phyloP scores from a whole-genome alignment of 2,113 vertebrate genomes.

The Chaetops frenatus region DNA sequence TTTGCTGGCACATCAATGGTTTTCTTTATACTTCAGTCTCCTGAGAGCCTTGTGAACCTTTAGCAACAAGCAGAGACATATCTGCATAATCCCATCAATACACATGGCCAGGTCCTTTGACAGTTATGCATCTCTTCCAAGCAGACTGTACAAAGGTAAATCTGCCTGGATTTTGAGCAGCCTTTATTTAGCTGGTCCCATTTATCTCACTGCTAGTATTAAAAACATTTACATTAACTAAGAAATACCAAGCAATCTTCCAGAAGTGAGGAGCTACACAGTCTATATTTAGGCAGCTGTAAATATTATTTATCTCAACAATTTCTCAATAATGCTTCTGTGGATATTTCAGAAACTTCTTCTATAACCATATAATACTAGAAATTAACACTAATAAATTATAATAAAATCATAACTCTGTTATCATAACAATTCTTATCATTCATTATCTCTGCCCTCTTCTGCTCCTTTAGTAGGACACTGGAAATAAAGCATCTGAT shows the following conservation, averaged over 20 bases:
- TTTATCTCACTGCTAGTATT: not conserved
- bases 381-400: not conserved
- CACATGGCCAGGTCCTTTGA: not conserved
- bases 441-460: not conserved
- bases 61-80: not conserved
- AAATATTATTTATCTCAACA: not conserved
- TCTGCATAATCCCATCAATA: not conserved
- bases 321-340: not conserved
- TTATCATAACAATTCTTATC: not conserved
- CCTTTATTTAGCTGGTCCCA: not conserved
- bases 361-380: not conserved
- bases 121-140: not conserved
- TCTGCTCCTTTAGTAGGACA: not conserved
- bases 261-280: not conserved
- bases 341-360: not conserved
- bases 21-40: not conserved
- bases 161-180: not conserved
- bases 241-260: not conserved
- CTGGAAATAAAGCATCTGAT: not conserved
- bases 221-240: not conserved
- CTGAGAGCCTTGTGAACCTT: not conserved
- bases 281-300: not conserved
- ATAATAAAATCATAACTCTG: not conserved
- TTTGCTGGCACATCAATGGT: not conserved
- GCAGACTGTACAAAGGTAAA: not conserved